Base-by-base conservation (phyloP, 2,888 invertebrate species). In the Mycalesis mineus region DNA sequence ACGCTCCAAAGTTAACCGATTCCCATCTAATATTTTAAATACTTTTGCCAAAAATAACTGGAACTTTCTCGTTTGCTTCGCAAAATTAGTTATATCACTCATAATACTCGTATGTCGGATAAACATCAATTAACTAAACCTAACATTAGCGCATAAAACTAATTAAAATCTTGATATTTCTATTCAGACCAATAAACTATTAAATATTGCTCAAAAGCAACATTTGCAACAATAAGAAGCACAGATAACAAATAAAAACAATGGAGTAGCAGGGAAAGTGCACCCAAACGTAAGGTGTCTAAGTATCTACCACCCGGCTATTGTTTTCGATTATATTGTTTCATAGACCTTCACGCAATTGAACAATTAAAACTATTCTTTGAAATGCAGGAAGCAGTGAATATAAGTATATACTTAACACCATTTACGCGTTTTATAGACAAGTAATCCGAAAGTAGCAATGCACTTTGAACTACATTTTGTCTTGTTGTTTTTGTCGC, bases 291-390 rank as follows among this genome's bases (percentile, higher is more conserved):
- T 29, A 36, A 31, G 15, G 33, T 33, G 31, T 13, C 15, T 33
- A 40, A 22, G 31, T 51, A 33, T 42, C 31, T 52, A 78, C 75
- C 78, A 84, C 75, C 71, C 71, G 71, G 75, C 80, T 71, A 88
- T 89, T 89, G 89, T 89, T 82, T 74, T 68, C 70, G 68, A 76
- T 74, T 74, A 73, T 80, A 88, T 88, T 88, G 88, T 88, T 82
- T 82, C 78, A 79, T 78, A 74, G 83, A 80, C 84, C 85, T 88
- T 88, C 82, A 75, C 76, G 80, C 77, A 76, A 79, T 74, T 75
- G 74, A 73, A 75, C 73, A 69, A 69, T 65, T 67, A 65, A 63
- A 50, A 55, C 53, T 53, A 58, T 59, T 60, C 48, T 60, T 62
- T 41, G 58, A 58, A 56, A 52, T 57, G 56, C 58, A 62, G 61